Evolutionary conservation across 2,888 invertebrate species (phyloP).

Genomic region (Norana najaformis): DNA sequence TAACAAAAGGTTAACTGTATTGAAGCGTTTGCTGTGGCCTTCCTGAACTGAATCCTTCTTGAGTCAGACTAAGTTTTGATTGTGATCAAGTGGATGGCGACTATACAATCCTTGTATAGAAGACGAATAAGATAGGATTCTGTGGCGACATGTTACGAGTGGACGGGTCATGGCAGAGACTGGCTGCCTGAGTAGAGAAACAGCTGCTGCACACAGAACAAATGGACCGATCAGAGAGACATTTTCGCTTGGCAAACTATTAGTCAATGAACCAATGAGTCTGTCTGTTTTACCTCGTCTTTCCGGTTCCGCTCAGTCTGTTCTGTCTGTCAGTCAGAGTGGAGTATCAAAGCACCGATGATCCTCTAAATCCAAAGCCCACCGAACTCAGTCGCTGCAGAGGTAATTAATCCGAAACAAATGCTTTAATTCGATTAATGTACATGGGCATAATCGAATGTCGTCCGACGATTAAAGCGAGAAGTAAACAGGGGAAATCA

Average conservation of each 20-base stretch:
- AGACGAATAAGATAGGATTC: not conserved
- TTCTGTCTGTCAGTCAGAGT: not conserved
- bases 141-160: not conserved
- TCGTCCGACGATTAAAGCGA: not conserved
- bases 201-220: not conserved
- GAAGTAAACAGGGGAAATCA: not conserved
- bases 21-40: too few relatives aligned
- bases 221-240: not conserved
- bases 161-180: too few relatives aligned
- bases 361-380: not conserved
- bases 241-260: too few relatives aligned
- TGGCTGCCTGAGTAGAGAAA: not conserved
- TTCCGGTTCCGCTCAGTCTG: not conserved
- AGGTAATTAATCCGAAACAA: too few relatives aligned
- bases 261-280: not conserved
- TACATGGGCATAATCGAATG: too few relatives aligned
- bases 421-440: too few relatives aligned
- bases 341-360: not conserved
- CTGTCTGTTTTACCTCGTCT: not conserved
- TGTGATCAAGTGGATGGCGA: too few relatives aligned
- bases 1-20: too few relatives aligned
- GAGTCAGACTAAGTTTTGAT: too few relatives aligned
- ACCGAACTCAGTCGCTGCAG: too few relatives aligned
- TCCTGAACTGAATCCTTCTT: too few relatives aligned
- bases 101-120: too few relatives aligned